Percentiles rank a stretch among this genome's conserved stretches.
phyloP scores from a whole-genome alignment of 2,888 invertebrate species.

The Leptopilina drosophilae region DNA sequence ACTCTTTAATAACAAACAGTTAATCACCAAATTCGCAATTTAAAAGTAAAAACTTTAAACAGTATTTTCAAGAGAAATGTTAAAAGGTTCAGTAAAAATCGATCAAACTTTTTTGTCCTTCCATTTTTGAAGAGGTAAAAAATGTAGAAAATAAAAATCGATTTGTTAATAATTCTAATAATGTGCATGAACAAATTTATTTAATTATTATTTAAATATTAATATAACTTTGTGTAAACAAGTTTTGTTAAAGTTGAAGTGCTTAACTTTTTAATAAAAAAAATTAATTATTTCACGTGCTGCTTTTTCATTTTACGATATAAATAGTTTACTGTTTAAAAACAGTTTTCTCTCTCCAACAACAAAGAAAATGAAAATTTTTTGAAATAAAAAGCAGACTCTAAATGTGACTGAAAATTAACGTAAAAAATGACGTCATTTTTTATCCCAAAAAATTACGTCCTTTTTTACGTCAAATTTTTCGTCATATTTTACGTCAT shows the following conservation, averaged over 20 bases:
- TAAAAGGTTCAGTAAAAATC: too few relatives aligned
- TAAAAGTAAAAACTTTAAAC: too few relatives aligned
- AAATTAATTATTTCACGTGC: background rate
- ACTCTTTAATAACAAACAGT: too few relatives aligned
- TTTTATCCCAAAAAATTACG: background rate
- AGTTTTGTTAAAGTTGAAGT: background rate
- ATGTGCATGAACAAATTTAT: too few relatives aligned
- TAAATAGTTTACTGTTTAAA: background rate
- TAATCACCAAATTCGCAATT: too few relatives aligned
- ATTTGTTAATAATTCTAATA: too few relatives aligned
- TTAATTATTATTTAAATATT: too few relatives aligned
- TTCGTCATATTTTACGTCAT: background rate
- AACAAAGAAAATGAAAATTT: background rate
- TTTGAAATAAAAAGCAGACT: background rate
- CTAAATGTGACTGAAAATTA: background rate
- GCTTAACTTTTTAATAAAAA: background rate
- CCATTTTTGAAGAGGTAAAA: too few relatives aligned
- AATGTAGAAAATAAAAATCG: too few relatives aligned
- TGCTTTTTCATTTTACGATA: background rate
- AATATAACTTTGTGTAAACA: background rate
- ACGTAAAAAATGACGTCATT: background rate
- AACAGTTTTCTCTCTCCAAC: background rate
- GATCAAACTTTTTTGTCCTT: too few relatives aligned
- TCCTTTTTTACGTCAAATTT: background rate
- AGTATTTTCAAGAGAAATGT: too few relatives aligned